Percentiles rank a stretch among this genome's conserved stretches.
phyloP scores from a whole-genome alignment of 2,888 invertebrate genomes.

The Sphaerophoria taeniata region DNA sequence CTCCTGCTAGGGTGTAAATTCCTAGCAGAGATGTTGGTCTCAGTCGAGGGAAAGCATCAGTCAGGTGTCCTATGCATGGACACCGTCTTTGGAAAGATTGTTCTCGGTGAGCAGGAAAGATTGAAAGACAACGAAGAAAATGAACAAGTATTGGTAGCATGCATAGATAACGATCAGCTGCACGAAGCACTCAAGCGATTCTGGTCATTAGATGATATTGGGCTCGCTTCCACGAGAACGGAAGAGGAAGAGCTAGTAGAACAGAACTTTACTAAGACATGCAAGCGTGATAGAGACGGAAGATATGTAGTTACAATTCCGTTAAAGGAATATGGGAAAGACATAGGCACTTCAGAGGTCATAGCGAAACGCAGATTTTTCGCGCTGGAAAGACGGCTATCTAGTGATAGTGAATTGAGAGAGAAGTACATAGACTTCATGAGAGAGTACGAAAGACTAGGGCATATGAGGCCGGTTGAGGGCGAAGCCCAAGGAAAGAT shows the following conservation, averaged over 20 bases:
- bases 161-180: neutral
- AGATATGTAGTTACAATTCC: conserved; percentile 4
- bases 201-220: neutral
- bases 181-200: neutral
- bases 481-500: neutral
- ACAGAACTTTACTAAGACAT: conserved; percentile 13
- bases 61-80: neutral
- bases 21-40: too few relatives aligned
- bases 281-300: neutral
- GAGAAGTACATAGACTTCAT: conserved; percentile 14
- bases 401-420: neutral
- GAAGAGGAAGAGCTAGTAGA: conserved; percentile 21
- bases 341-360: conserved; percentile 8
- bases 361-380: neutral
- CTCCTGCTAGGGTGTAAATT: too few relatives aligned
- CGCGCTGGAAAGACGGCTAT: neutral
- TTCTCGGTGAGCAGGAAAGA: neutral
- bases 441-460: conserved; percentile 6
- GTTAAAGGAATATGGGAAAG: neutral
- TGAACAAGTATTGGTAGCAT: neutral
- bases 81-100: neutral
- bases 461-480: neutral
- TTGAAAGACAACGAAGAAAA: neutral
- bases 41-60: neutral
- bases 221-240: neutral